Evolutionary conservation across 2,113 vertebrate species (phyloP).

Genomic region (Mesoclemmys tuberculata): DNA sequence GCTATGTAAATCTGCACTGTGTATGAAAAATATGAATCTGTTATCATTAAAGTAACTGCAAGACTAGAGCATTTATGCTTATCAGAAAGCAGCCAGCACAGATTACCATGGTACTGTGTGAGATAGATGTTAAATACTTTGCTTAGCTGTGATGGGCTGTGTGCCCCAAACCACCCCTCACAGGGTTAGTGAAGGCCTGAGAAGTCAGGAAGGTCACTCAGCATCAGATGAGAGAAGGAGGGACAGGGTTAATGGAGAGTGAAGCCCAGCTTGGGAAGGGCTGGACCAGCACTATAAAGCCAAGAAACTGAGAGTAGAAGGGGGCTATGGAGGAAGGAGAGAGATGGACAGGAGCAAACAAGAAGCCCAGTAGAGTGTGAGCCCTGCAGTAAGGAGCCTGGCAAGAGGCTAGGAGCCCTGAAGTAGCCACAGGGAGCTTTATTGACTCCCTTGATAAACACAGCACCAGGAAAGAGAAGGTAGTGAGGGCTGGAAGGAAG

Average conservation of each 20-base stretch:
- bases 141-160: not conserved
- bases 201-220: not conserved
- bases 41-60: not conserved
- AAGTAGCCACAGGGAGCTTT: not conserved
- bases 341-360: too few relatives aligned
- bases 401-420: not conserved
- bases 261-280: too few relatives aligned
- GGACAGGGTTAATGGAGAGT: not conserved
- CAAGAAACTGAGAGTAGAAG: not conserved
- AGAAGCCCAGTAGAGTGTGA: not conserved
- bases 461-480: not conserved
- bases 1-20: not conserved
- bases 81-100: not conserved
- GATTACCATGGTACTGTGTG: not conserved
- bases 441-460: not conserved
- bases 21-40: not conserved
- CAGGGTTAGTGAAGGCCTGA: not conserved
- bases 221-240: not conserved
- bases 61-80: not conserved
- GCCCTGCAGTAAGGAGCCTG: not conserved
- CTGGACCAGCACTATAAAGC: too few relatives aligned
- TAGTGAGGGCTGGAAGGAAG: not conserved
- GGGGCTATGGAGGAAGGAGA: not conserved
- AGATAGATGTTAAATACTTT: not conserved
- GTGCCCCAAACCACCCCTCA: too few relatives aligned